A percentile compares a stretch with the other conserved stretches of the same genome.
These are phyloP conservation scores for Xylocampa areola DNA, from an alignment of 2,888 invertebrate genomes.

Conservation along the genomic window DNA sequence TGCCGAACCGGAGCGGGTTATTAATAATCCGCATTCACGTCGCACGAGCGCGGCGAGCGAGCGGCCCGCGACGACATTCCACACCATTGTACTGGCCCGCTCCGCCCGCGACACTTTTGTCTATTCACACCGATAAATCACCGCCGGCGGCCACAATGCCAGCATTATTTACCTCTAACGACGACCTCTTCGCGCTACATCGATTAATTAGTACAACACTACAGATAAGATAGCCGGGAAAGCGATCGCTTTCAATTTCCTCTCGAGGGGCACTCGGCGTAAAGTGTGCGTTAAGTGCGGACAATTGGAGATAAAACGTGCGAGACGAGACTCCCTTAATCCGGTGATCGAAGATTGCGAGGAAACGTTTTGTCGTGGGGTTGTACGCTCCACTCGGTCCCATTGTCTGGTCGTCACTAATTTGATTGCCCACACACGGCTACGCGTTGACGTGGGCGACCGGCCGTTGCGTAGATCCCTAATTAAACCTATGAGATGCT, in stretches of 20 bases:
- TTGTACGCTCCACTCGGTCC: slow-evolving; percentile 80
- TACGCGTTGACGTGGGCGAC: slow-evolving; percentile 78
- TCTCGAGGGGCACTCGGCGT: slow-evolving; percentile 88
- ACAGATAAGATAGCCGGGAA: slow-evolving; percentile 88
- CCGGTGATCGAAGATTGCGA: slow-evolving; percentile 90
- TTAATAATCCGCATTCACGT: slow-evolving; percentile 89
- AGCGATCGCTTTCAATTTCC: slow-evolving; percentile 90
- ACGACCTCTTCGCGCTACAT: slow-evolving; percentile 81
- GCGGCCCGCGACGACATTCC: slow-evolving; percentile 87
- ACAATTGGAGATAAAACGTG: slow-evolving; percentile 90
- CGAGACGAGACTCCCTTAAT: slow-evolving; percentile 89
- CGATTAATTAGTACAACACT: slow-evolving; percentile 89
- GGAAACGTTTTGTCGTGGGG: slow-evolving; percentile 90
- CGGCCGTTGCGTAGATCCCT: slow-evolving; percentile 77
- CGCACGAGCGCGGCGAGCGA: slow-evolving; percentile 83
- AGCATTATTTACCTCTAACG: slow-evolving; percentile 87
- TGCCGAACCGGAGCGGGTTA: slow-evolving; percentile 82
- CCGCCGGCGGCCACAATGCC: slow-evolving; percentile 80
- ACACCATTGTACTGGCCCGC: slow-evolving; percentile 84
- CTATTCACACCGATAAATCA: slow-evolving; percentile 89
- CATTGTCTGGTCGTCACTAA: slow-evolving; percentile 85
- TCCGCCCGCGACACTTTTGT: slow-evolving; percentile 88
- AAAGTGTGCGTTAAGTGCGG: slow-evolving; percentile 89
- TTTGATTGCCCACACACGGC: slow-evolving; percentile 85
- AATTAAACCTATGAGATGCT: slow-evolving; percentile 86